Base-by-base conservation (phyloP, 2,888 invertebrate species). In the Nudaria mundana region DNA sequence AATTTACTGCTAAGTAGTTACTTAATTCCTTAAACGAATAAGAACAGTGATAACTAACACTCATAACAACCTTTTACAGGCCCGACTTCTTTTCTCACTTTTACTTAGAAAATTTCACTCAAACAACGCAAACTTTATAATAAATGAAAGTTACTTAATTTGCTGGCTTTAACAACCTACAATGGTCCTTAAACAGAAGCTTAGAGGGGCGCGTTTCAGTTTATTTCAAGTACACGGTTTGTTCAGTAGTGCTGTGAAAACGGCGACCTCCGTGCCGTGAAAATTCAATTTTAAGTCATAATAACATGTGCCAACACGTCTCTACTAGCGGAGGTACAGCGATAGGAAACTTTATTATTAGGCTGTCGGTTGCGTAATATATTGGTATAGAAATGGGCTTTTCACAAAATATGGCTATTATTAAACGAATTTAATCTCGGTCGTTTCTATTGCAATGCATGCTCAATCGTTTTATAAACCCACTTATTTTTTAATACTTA, bases 251-350 rank as follows among this genome's bases (percentile, higher is more conserved):
- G 28, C 56, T 58, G 56, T 40, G 56, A 52, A 58, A 55, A 58
- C 41, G 51, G 15, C 33, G 31, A 41, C 45, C 45, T 33, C 36
- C 12, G 32, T 30, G 43, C 36, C 12, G 32, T 30, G 43, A 40
- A 50, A 57, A 57, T 51, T 53, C 41, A 54, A 57, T 56, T 56
- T 56, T 26, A 51, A 41, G 51, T 48, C 37, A 51, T 57, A 54
- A 53, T 56, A 53, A 53, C 40, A 43, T 48, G 48, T 48, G 39
- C 40, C 30, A 31, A 30, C 33, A 30, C 29, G 20, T 44, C 37
- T 36, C 33, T 30, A 25, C 37, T 44, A 5, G 22, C 30, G 30
- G 13, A 18, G 18, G 22, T 23, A 28, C 15, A 14, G 13, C 20
- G 40, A 33, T 23, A 35, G 28, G 14, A 32, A 20, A 37, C 16